These are phyloP conservation scores for Drosophila recens DNA, from an alignment of 2,888 invertebrate species.

Conservation along the genomic window DNA sequence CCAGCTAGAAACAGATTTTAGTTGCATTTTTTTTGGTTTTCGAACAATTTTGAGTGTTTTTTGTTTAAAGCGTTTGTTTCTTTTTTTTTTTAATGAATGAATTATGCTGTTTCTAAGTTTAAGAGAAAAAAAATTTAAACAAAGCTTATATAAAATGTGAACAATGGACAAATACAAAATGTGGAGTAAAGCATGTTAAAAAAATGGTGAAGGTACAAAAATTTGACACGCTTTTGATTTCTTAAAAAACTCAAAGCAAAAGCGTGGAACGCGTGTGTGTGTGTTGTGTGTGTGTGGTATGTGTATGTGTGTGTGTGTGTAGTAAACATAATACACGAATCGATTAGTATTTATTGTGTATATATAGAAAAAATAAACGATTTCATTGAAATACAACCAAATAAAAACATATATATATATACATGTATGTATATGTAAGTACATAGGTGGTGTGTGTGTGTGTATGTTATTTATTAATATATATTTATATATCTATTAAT, in stretches of 20 bases:
- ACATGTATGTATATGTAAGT: conserved; percentile 16
- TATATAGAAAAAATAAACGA: conserved; percentile 18
- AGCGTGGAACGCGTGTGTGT: conserved; percentile 23
- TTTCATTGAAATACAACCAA: conserved; percentile 29
- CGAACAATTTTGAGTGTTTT: conserved; percentile 16
- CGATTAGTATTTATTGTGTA: conserved; percentile 75
- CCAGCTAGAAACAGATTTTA: conserved; percentile 79
- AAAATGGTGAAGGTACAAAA: conserved; percentile 10
- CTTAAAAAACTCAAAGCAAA: conserved; percentile 15
- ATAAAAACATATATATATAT: conserved; percentile 28
- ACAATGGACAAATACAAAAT: conserved; percentile 33
- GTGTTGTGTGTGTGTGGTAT: conserved; percentile 30
- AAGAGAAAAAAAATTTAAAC: background rate
- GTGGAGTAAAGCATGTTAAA: conserved; percentile 50
- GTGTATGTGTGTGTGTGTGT: conserved; percentile 35
- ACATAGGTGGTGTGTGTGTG: conserved; percentile 17
- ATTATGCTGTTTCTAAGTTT: conserved; percentile 29
- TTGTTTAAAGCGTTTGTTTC: conserved; percentile 18
- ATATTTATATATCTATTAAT: conserved; percentile 30
- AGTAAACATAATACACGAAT: conserved; percentile 78
- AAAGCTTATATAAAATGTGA: conserved; percentile 32
- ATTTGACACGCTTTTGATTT: conserved; percentile 30
- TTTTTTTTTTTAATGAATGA: conserved; percentile 3
- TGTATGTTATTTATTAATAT: conserved; percentile 29
- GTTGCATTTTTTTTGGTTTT: conserved; percentile 39